Evolutionary conservation across 2,888 invertebrate genomes (phyloP).

Genomic region (Ceraclea dissimilis): DNA sequence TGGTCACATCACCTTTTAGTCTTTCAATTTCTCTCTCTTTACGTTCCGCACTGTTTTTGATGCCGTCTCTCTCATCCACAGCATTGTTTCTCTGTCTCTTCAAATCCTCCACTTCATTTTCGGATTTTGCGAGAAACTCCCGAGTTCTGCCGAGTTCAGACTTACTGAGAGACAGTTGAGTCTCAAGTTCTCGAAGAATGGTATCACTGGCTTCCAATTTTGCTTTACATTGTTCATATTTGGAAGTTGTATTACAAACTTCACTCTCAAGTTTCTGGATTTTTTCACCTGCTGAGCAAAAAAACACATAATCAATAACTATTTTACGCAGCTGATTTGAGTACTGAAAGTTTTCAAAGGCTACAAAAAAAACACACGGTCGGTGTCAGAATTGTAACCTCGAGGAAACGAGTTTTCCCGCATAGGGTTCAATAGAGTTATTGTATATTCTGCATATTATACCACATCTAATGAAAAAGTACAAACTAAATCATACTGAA

Average conservation of each 20-base stretch:
- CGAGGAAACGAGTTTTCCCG: no score
- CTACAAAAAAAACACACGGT: no score
- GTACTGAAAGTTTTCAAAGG: no score
- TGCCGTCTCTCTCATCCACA: slow-evolving; percentile 67
- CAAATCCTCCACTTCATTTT: slow-evolving; percentile 57
- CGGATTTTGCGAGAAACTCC: slow-evolving; percentile 54
- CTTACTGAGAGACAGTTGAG: slow-evolving; percentile 55
- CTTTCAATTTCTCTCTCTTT: slow-evolving; percentile 67
- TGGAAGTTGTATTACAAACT: slow-evolving; percentile 49
- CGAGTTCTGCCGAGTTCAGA: slow-evolving; percentile 57
- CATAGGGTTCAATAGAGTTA: no score
- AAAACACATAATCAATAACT: no score
- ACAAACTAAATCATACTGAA: no score
- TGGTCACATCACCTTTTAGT: slow-evolving; percentile 58
- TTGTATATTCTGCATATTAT: no score
- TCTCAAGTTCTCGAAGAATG: slow-evolving; percentile 56
- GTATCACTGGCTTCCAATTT: slow-evolving; percentile 56
- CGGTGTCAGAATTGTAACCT: no score
- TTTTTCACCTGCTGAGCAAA: slow-evolving; percentile 45
- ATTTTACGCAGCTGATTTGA: no score
- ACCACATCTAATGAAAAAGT: no score
- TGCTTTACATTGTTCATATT: slow-evolving; percentile 55
- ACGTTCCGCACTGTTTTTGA: slow-evolving; percentile 63
- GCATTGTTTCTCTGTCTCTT: slow-evolving; percentile 64
- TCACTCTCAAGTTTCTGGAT: slow-evolving; percentile 47